Evolutionary conservation across 2,797 vertebrate species (phyloP), one percentile per base, ranked within the genome.

Genomic region (Phoeniculus purpureus): DNA sequence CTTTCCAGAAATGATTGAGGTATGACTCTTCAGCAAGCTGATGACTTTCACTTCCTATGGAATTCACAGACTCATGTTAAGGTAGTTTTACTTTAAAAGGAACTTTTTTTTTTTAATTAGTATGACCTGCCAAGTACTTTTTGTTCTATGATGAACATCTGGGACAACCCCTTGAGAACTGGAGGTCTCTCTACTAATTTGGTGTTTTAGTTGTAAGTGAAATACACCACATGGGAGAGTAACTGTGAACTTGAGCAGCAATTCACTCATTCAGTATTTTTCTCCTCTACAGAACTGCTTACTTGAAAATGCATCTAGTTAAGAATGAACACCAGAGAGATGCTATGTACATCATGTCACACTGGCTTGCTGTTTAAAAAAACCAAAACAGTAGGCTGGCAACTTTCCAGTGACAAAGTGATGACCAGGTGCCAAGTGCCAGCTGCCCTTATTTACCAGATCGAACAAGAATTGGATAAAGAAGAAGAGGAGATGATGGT

Each of bases 401-500:
- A 80, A 14, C 68, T 94, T 79, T 80, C 71, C 92, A 94, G 26
- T 7, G 17, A 21, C 67, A 91, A 90, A 95, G 94, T 81, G 78
- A 97, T 96, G 97, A 97, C 96, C 12, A 72, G 65, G 85, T 64
- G 26, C 90, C 72, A 72, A 62, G 92, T 97, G 45, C 87, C 97
- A 56, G 94, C 96, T 34, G 73, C 62, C 16, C 78, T 97, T 6
- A 98, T 99, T 34, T 97, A 97, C 43, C 96, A 97, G 50, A 97
- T 99, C 17, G 97, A 96, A 7, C 98, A 98, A 52, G 95, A 98
- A 45, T 96, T 99, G 17, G 97, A 96, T 54, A 83, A 96, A 59
- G 95, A 97, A 3, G 99, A 99, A 65, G 97, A 97, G 91, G 97
- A 97, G 66, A 92, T 79, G 1, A 80, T 98, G 54, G 59, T 97